phyloP scores from a whole-genome alignment of 2,797 vertebrate species.

The Discoglossus pictus region DNA sequence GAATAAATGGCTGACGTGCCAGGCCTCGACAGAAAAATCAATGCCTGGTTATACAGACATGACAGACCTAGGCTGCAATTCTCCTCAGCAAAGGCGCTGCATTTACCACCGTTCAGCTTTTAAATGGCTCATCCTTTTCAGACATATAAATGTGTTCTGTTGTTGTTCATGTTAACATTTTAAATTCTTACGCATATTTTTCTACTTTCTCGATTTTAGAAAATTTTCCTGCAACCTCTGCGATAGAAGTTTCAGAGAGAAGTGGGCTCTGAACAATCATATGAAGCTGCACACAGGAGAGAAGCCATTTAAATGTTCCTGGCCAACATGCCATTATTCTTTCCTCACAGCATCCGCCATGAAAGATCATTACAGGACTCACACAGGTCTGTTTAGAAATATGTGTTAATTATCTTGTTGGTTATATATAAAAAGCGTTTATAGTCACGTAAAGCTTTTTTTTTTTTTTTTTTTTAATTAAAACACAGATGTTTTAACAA shows the following conservation, averaged over 20 bases:
- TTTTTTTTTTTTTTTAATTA: constrained; percentile 7
- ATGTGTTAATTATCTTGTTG: background rate
- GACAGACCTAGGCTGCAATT: constrained; percentile 82
- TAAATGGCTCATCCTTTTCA: constrained; percentile 50
- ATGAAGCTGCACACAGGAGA: constrained; percentile 97
- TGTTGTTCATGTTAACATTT: constrained; percentile 51
- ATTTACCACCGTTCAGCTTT: constrained; percentile 53
- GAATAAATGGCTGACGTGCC: constrained; percentile 99
- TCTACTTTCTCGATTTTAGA: constrained; percentile 67
- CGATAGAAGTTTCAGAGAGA: constrained; percentile 94
- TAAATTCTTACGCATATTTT: constrained; percentile 30
- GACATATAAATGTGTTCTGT: constrained; percentile 46
- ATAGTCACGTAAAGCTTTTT: background rate
- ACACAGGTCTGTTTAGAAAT: constrained; percentile 83
- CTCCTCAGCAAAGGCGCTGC: constrained; percentile 66
- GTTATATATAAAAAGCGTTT: background rate
- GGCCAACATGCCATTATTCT: constrained; percentile 95
- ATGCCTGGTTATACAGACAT: constrained; percentile 99
- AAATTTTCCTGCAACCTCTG: constrained; percentile 94
- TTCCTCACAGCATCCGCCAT: constrained; percentile 96
- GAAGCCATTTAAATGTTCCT: constrained; percentile 93
- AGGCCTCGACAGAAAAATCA: constrained; percentile 99
- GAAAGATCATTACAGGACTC: constrained; percentile 97
- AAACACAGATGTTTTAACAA: background rate
- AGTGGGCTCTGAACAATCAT: constrained; percentile 98